These are phyloP conservation scores for Pseudorasbora parva DNA, from an alignment of 2,113 vertebrate species.

Conservation along the genomic window DNA sequence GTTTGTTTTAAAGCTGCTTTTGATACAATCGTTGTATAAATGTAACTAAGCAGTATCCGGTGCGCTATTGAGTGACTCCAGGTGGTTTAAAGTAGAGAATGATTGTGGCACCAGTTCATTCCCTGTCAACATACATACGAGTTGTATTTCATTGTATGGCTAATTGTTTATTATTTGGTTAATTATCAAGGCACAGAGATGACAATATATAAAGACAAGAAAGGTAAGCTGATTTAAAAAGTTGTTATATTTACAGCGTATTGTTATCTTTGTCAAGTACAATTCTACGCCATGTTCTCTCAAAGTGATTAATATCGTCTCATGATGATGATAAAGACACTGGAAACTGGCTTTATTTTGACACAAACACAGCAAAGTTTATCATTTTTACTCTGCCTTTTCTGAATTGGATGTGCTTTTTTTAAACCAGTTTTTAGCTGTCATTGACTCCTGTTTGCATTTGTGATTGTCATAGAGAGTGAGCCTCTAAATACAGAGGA, in stretches of 20 bases:
- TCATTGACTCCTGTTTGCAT: background rate
- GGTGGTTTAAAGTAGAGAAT: too few species aligned
- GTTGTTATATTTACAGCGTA: too few species aligned
- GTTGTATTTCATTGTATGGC: background rate
- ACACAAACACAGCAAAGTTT: background rate
- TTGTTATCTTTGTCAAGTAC: background rate
- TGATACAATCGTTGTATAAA: too few species aligned
- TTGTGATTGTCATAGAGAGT: background rate
- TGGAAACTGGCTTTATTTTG: too few species aligned
- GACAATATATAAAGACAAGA: too few species aligned
- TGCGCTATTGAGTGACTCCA: too few species aligned
- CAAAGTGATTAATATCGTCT: background rate
- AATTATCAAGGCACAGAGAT: too few species aligned
- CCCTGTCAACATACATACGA: background rate
- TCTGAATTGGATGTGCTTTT: background rate
- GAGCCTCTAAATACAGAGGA: rapidly evolving
- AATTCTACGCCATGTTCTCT: background rate
- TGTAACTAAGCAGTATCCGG: too few species aligned
- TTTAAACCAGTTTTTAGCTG: background rate
- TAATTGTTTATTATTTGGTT: background rate
- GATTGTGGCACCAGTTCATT: too few species aligned
- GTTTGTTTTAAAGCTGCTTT: too few species aligned
- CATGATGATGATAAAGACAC: too few species aligned
- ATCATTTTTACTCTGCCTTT: background rate
- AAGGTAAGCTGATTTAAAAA: too few species aligned